Conservation (phyloP, 2,797 vertebrate genomes). For the Acanthornis magna region DNA sequence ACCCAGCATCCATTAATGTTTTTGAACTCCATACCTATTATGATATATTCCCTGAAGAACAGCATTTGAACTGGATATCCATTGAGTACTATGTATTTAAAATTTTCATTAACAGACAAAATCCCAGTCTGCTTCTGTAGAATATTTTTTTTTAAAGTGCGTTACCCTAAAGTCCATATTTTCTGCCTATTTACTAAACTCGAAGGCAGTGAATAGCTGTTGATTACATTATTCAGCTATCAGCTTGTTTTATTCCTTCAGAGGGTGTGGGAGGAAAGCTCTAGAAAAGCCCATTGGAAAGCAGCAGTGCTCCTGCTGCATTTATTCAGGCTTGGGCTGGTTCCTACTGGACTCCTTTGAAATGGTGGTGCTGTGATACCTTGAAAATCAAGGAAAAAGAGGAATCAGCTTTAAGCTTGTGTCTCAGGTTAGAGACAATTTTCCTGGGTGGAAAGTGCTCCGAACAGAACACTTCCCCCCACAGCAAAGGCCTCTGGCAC, state of each 20-base stretch:
- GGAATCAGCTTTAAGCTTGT: neutral
- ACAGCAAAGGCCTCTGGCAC: too few species aligned
- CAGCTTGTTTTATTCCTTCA: neutral
- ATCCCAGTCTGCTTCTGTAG: neutral
- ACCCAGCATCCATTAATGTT: neutral
- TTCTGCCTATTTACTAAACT: conserved; percentile 10
- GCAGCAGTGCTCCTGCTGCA: neutral
- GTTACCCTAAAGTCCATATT: neutral
- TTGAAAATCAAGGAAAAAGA: neutral
- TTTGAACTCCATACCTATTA: neutral
- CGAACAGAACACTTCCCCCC: too few species aligned
- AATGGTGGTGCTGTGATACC: neutral
- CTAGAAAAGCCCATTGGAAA: neutral
- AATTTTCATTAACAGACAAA: neutral
- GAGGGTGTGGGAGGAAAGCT: neutral
- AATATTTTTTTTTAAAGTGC: neutral
- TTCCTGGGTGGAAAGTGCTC: too few species aligned
- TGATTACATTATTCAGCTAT: conserved; percentile 41
- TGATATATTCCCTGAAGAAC: neutral
- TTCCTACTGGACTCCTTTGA: neutral
- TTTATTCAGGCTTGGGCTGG: neutral
- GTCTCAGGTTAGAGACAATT: too few species aligned
- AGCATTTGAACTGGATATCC: neutral
- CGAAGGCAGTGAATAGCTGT: neutral
- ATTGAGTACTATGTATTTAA: neutral